A percentile compares a stretch with the other conserved stretches of the same genome.
phyloP scores from a whole-genome alignment of 2,888 invertebrate genomes.

The Leptinotarsa haldemani region DNA sequence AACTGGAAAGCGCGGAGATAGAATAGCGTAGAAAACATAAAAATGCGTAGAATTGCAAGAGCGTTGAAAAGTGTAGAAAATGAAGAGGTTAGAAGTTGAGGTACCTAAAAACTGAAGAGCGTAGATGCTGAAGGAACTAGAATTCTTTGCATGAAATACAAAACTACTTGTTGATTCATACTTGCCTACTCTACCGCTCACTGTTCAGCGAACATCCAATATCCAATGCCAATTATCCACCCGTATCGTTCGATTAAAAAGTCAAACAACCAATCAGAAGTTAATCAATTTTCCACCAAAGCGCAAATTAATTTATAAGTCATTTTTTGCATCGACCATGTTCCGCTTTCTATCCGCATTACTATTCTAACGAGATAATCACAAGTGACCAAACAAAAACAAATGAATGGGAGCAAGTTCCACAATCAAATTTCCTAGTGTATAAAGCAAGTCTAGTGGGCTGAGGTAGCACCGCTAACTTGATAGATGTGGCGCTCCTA shows the following conservation, averaged over 20 bases:
- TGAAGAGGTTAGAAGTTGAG: too few relatives aligned
- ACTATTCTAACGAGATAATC: constrained; percentile 45
- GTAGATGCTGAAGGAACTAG: too few relatives aligned
- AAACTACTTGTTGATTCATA: too few relatives aligned
- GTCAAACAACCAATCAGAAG: constrained; percentile 21
- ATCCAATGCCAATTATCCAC: neutral
- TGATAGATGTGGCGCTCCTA: constrained; percentile 53
- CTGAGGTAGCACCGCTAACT: constrained; percentile 50
- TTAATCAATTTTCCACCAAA: constrained; percentile 20
- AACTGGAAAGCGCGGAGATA: too few relatives aligned
- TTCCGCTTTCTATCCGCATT: constrained; percentile 25
- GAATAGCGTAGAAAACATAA: too few relatives aligned
- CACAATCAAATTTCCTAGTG: constrained; percentile 50
- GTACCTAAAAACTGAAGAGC: too few relatives aligned
- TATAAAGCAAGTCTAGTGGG: constrained; percentile 39
- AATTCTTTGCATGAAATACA: too few relatives aligned
- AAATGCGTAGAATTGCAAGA: too few relatives aligned
- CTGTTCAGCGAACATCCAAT: neutral
- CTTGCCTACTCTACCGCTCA: too few relatives aligned
- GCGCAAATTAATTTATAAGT: neutral
- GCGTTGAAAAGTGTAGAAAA: too few relatives aligned
- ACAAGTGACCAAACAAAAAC: constrained; percentile 42
- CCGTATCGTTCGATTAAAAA: constrained; percentile 2
- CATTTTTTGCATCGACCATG: constrained; percentile 1
- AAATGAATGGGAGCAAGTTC: constrained; percentile 47